Evolutionary conservation across 2,888 invertebrate genomes (phyloP), one percentile per base, ranked within the genome.

Genomic region (Apeira syringaria): DNA sequence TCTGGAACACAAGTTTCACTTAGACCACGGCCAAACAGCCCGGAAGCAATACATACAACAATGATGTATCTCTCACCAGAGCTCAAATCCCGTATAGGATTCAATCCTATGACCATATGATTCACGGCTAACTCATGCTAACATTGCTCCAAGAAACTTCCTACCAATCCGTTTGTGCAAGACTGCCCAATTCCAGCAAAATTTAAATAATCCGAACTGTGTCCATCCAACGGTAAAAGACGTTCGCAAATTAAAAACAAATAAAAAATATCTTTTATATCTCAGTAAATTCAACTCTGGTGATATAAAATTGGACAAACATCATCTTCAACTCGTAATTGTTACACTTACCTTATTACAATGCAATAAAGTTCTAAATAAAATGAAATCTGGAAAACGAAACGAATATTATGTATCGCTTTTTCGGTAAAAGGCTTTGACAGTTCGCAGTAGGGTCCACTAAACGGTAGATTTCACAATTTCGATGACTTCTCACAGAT

Each of bases 391-490:
- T 8, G 5, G 3, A 46, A 51, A 26, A 7, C 7, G 1, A 30
- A 5, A 4, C 9, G 52, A 47, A 55, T 50, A n/a, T n/a, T n/a
- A 41, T 25, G 37, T 50, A 50, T 59, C 17, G 40, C 55, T 58
- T 68, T 61, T 59, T 55, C 64, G 63, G 61, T 80, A 77, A 84
- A 78, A 74, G 74, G 61, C 77, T 86, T 77, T 81, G 88, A 87
- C 88, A 87, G 87, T 88, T 88, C 88, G 83, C 71, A 71, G 86
- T 87, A 86, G 76, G 75, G 75, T 76, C 78, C 69, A 70, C 74
- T 69, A 77, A 80, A 87, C 87, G 88, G 88, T 88, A 86, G 86
- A 72, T 70, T 83, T 84, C 70, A 71, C 80, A 77, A 86, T 85
- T 84, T 87, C 51, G 88, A 89, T 89, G 73, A 65, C 60, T 68